These are phyloP conservation scores for Manis crassicaudata DNA, from an alignment of 2,797 vertebrate genomes.

Conservation along the genomic window DNA sequence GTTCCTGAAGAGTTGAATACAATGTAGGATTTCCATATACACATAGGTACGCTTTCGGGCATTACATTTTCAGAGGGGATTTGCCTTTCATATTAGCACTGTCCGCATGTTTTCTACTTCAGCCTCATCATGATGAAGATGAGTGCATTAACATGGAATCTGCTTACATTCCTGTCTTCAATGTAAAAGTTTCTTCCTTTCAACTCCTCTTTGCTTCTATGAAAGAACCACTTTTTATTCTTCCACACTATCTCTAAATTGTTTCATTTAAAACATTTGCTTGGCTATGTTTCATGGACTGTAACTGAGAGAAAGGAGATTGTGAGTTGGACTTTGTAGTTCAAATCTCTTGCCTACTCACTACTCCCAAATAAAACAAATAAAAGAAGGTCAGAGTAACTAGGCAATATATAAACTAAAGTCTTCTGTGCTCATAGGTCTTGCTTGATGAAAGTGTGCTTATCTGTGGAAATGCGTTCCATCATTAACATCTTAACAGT, in stretches of 20 bases:
- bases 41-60: not conserved
- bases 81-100: not conserved
- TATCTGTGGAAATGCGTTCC: constrained; percentile 1
- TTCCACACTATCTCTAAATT: not conserved
- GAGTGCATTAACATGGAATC: not conserved
- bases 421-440: not conserved
- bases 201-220: not conserved
- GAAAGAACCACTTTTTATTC: not conserved
- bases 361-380: constrained; percentile 10
- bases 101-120: not conserved
- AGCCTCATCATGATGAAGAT: not conserved
- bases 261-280: not conserved
- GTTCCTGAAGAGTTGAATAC: not conserved
- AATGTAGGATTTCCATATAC: not conserved
- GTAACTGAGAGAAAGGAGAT: not conserved
- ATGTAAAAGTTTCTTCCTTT: not conserved
- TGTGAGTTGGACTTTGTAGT: not conserved
- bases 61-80: not conserved
- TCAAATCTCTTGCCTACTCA: not conserved
- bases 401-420: not conserved
- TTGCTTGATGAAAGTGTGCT: not conserved
- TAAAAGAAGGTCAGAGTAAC: not conserved
- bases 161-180: not conserved
- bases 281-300: not conserved
- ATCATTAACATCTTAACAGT: constrained; percentile 30